Evolutionary conservation across 2,113 vertebrate genomes (phyloP), one percentile per base, ranked within the genome.

Genomic region (Cyanoliseus patagonus): DNA sequence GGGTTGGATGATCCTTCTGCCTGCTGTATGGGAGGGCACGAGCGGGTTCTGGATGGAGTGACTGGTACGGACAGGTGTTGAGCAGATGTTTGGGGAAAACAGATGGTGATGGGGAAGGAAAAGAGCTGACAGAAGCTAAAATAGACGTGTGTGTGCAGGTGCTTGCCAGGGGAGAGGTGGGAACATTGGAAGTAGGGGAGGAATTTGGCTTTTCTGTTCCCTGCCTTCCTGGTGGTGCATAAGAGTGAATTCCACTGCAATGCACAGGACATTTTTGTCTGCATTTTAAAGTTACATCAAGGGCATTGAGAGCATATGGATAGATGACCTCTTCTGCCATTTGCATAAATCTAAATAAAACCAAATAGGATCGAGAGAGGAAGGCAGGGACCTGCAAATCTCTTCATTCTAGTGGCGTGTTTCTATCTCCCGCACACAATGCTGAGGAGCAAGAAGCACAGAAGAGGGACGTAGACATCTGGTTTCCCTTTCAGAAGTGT

Each of bases 311-410:
- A 94, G 92, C 70, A 18, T 87, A 44, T 49, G 80, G 90, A 11
- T 73, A 83, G 80, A 77, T 92, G 90, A 92, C 91, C 88, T 94
- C 87, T 91, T 79, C 25, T 63, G 25, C 51, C 46, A n/a, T 93
- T 92, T 95, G 93, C 93, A 96, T 97, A 90, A 94, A 96, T 94
- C 97, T 97, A 95, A 97, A 94, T 95, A 94, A 95, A 95, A 82
- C 72, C 95, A 94, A 92, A 87, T 82, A 82, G 91, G 92, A 59
- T 1, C 1, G 70, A 64, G 81, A 73, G 92, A 5, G 52, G 64
- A 47, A 90, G 85, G 91, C 91, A 94, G 90, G 79, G 92, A 92
- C 93, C 94, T 86, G 90, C 22, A 13, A 77, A 69, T 93, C 95
- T 95, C 88, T 64, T 94, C 62, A 28, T 86, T 93, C 95, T 17